Evolutionary conservation across 2,888 invertebrate species (phyloP).

Genomic region (Rotaria sp.): DNA sequence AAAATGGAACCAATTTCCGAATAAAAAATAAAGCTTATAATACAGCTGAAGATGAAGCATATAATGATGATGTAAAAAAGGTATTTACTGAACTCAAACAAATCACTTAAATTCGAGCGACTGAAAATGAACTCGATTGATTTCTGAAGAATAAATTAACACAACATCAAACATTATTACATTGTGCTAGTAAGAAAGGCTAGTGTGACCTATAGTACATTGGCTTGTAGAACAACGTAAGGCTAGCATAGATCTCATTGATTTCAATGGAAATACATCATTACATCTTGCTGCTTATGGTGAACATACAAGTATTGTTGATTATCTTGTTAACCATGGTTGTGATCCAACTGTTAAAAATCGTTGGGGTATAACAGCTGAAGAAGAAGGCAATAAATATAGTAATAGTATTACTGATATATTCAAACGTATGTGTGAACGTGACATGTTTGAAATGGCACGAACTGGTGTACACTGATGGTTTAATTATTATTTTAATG

Average conservation of each 20-base stretch:
- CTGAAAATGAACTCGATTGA: not conserved
- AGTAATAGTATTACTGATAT: not conserved
- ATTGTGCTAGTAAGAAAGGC: not conserved
- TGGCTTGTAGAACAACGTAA: not conserved
- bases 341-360: not conserved
- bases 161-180: not conserved
- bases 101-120: not conserved
- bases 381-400: not conserved
- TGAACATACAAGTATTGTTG: conserved; percentile 52
- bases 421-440: not conserved
- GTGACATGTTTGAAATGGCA: not conserved
- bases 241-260: not conserved
- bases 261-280: conserved; percentile 42
- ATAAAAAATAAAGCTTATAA: not conserved
- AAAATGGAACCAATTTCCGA: not conserved
- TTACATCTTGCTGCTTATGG: conserved; percentile 54
- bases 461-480: not conserved
- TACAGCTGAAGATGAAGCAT: not conserved
- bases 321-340: conserved; percentile 46
- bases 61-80: not conserved
- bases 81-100: not conserved
- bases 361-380: not conserved
- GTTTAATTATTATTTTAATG: not conserved
- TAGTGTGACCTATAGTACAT: not conserved
- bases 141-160: not conserved